Evolutionary conservation across 2,888 invertebrate species (phyloP).

Genomic region (Phlogophora meticulosa): DNA sequence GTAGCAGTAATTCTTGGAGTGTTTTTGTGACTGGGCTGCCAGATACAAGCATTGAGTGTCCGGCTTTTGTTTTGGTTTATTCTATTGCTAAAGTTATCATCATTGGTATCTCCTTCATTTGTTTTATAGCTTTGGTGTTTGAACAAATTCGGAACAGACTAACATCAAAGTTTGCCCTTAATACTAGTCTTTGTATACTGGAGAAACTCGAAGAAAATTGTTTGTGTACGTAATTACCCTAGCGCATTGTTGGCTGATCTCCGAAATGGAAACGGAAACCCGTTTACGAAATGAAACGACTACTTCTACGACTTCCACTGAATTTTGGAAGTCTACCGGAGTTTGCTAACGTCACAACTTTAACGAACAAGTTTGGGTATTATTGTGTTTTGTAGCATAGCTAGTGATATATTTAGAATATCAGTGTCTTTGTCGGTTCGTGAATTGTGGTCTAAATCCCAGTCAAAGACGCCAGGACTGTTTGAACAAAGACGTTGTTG

Average conservation of each 20-base stretch:
- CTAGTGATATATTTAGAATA: conserved; percentile 23
- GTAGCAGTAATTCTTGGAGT: conserved; percentile 4
- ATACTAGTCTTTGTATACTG: conserved; percentile 67
- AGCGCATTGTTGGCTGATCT: conserved; percentile 76
- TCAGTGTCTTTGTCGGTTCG: conserved; percentile 11
- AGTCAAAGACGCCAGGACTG: background rate
- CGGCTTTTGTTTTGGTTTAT: background rate
- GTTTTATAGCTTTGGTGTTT: conserved; percentile 53
- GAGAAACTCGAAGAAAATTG: conserved; percentile 72
- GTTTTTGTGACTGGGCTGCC: background rate
- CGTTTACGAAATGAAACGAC: conserved; percentile 72
- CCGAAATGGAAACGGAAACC: conserved; percentile 74
- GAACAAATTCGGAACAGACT: conserved; percentile 63
- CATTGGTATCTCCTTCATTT: conserved; percentile 28
- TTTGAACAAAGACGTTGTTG: background rate
- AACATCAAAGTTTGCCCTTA: conserved; percentile 60
- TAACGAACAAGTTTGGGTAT: conserved; percentile 46
- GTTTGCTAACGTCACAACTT: conserved; percentile 35
- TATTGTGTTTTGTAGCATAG: conserved; percentile 35
- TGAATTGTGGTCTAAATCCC: conserved; percentile 30
- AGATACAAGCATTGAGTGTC: background rate
- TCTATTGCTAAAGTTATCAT: conserved; percentile 20
- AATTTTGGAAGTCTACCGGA: conserved; percentile 52
- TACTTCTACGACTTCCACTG: conserved; percentile 56
- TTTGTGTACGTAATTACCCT: conserved; percentile 79